Evolutionary conservation across 2,797 vertebrate species (phyloP).

Genomic region (Melanotaenia pygmaea): DNA sequence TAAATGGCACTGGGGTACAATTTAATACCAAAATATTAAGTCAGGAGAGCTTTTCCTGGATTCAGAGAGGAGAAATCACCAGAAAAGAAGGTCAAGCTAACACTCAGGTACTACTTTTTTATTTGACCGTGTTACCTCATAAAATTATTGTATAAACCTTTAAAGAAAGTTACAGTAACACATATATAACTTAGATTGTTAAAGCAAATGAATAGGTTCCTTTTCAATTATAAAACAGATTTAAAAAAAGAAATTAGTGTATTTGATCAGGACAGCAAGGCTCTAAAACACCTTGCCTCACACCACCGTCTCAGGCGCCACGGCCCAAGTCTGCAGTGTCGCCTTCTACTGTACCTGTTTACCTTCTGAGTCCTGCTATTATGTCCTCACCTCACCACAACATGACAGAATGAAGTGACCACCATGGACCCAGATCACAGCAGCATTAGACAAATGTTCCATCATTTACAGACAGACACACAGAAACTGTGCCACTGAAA

Average conservation of each 20-base stretch:
- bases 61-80: conserved; percentile 45
- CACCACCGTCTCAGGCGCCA: too few relatives aligned
- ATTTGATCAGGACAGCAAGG: too few relatives aligned
- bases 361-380: too few relatives aligned
- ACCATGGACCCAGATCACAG: too few relatives aligned
- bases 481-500: too few relatives aligned
- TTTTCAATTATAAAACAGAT: conserved; percentile 6
- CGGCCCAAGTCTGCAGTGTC: too few relatives aligned
- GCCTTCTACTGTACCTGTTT: too few relatives aligned
- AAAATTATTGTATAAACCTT: conserved; percentile 24
- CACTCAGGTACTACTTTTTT: conserved; percentile 51
- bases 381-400: too few relatives aligned
- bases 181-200: background rate
- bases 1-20: conserved; percentile 90
- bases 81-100: conserved; percentile 52
- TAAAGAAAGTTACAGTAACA: conserved; percentile 10
- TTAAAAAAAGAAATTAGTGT: background rate
- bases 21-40: conserved; percentile 91
- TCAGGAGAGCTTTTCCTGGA: conserved; percentile 42
- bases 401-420: too few relatives aligned
- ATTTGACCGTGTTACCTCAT: conserved; percentile 42
- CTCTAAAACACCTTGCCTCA: too few relatives aligned
- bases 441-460: background rate
- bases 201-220: background rate
- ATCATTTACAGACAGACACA: background rate